A percentile compares a stretch with the other conserved stretches of the same genome.
Evolutionary conservation across 2,797 vertebrate species (phyloP).

Genomic region (Tapirus indicus): DNA sequence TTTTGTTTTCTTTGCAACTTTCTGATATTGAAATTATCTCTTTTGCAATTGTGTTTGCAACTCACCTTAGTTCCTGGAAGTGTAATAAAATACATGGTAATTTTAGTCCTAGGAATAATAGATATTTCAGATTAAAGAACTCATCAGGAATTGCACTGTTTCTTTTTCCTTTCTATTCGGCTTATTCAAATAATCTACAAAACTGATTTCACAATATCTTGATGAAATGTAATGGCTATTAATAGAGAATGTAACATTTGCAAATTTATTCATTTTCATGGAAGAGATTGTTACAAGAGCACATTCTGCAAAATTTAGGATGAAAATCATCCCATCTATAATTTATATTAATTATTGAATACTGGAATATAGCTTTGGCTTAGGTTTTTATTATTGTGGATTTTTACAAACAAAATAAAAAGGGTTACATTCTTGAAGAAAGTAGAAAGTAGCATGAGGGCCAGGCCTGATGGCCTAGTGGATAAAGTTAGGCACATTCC

Average conservation of each 20-base stretch:
- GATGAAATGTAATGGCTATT: not conserved
- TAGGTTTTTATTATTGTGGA: not conserved
- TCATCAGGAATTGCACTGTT: slow-evolving; percentile 11
- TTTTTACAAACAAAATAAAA: slow-evolving; percentile 22
- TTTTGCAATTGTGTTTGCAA: slow-evolving; percentile 35
- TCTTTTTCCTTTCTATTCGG: not conserved
- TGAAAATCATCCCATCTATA: not conserved
- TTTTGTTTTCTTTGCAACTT: not conserved
- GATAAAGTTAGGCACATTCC: no score
- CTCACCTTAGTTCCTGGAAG: not conserved
- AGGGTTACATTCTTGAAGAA: not conserved
- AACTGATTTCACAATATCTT: not conserved
- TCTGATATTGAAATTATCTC: not conserved
- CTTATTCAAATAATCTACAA: slow-evolving; percentile 5
- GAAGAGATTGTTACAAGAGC: not conserved
- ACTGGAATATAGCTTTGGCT: not conserved
- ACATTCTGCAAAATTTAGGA: not conserved
- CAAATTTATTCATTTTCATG: not conserved
- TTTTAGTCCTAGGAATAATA: slow-evolving; percentile 19
- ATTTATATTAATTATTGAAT: slow-evolving; percentile 1
- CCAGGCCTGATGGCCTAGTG: no score
- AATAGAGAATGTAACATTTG: not conserved
- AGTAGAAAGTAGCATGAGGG: not conserved
- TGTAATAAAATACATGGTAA: slow-evolving; percentile 37
- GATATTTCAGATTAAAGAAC: slow-evolving; percentile 35